A percentile compares a stretch with the other conserved stretches of the same genome.
phyloP scores from a whole-genome alignment of 1,140 invertebrate genomes.

The Phthorimaea operculella region DNA sequence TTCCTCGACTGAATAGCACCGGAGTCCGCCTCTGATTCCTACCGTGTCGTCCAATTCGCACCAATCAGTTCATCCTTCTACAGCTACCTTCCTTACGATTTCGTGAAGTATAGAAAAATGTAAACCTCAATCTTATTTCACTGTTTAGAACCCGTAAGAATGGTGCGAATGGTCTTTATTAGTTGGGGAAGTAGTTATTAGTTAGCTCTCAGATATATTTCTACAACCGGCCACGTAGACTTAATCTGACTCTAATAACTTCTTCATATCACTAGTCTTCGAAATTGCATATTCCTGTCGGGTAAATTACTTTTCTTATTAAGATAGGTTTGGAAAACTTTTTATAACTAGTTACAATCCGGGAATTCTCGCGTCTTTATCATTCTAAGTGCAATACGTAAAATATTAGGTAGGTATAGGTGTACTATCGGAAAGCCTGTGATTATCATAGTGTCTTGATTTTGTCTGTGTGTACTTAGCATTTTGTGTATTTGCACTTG shows the following conservation, averaged over 20 bases:
- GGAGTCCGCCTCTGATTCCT: constrained; percentile 74
- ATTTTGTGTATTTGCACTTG: neutral
- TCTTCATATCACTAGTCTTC: constrained; percentile 6
- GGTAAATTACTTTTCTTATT: neutral
- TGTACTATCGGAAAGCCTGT: no score
- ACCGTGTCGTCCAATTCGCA: constrained; percentile 69
- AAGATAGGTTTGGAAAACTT: neutral
- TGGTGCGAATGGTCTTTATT: constrained; percentile 28
- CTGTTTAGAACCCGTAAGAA: constrained; percentile 21
- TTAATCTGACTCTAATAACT: constrained; percentile 23
- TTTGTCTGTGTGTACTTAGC: neutral
- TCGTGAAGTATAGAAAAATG: constrained; percentile 49
- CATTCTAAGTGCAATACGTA: constrained; percentile 2
- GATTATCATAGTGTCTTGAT: neutral
- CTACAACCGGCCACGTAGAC: constrained; percentile 57
- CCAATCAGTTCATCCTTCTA: constrained; percentile 72
- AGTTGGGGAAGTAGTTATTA: constrained; percentile 18
- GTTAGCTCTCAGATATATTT: constrained; percentile 24
- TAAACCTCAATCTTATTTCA: constrained; percentile 23
- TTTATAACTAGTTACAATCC: neutral
- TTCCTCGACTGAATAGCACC: constrained; percentile 91
- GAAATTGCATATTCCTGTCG: constrained; percentile 15
- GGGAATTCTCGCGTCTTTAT: constrained; percentile 40
- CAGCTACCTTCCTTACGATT: constrained; percentile 69
- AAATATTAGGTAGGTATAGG: neutral